Conservation (phyloP, 1,140 invertebrate genomes). For the Hycleus phaleratus region DNA sequence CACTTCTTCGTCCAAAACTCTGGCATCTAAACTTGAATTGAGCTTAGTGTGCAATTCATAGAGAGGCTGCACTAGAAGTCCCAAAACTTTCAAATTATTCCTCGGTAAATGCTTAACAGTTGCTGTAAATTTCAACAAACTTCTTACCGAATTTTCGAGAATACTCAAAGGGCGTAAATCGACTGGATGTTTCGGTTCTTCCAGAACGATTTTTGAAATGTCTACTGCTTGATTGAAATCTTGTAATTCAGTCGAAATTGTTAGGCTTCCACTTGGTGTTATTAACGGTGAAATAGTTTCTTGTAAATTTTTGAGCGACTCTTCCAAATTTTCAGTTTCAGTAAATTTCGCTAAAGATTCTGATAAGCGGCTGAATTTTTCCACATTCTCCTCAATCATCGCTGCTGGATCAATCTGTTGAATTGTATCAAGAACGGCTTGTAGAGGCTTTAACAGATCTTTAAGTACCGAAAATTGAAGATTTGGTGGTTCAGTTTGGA, state of each 20-base stretch:
- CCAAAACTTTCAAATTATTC: constrained; percentile 31
- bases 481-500: neutral
- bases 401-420: neutral
- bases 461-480: constrained; percentile 10
- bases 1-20: constrained; percentile 28
- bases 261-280: constrained; percentile 1
- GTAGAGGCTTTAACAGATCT: constrained; percentile 28
- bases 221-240: constrained; percentile 28
- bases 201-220: constrained; percentile 24
- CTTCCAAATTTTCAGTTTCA: constrained; percentile 20
- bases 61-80: constrained; percentile 21
- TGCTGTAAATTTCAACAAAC: constrained; percentile 29
- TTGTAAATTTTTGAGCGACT: constrained; percentile 25
- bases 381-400: constrained; percentile 19
- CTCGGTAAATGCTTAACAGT: constrained; percentile 24
- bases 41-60: constrained; percentile 28
- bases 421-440: constrained; percentile 22
- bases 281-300: constrained; percentile 16
- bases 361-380: constrained; percentile 22
- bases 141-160: constrained; percentile 12
- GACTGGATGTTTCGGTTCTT: constrained; percentile 23
- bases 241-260: constrained; percentile 18
- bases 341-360: constrained; percentile 22
- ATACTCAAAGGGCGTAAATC: constrained; percentile 23
- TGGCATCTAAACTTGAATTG: constrained; percentile 17